These are phyloP conservation scores for Eulithis prunata DNA, from an alignment of 2,888 invertebrate genomes.

Conservation along the genomic window DNA sequence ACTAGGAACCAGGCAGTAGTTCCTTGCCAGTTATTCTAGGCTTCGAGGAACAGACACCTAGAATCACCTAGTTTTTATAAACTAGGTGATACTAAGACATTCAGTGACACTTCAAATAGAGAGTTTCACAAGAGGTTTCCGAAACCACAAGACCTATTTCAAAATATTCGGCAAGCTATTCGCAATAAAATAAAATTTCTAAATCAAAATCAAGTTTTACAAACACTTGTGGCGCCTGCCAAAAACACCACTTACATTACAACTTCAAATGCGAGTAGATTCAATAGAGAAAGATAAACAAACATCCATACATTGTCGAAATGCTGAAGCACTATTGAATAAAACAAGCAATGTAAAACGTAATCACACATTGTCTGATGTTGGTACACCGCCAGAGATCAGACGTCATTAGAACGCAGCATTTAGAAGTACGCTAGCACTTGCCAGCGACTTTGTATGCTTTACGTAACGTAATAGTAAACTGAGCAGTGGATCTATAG, in stretches of 20 bases:
- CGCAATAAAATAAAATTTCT: neutral
- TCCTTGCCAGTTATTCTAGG: no score
- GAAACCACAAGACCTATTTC: constrained; percentile 2
- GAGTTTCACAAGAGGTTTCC: neutral
- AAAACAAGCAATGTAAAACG: constrained; percentile 9
- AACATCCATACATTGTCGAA: constrained; percentile 13
- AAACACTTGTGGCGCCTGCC: neutral
- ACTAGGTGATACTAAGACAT: no score
- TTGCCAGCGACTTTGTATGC: neutral
- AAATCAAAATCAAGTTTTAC: neutral
- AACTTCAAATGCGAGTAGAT: constrained; percentile 1
- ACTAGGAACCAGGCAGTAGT: no score
- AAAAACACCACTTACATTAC: neutral
- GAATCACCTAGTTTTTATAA: no score
- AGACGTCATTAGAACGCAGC: constrained; percentile 19
- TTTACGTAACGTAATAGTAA: neutral
- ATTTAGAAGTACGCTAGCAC: neutral
- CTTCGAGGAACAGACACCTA: no score
- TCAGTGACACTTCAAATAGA: no score
- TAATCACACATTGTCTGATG: constrained; percentile 14
- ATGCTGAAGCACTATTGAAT: constrained; percentile 18
- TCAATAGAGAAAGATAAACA: constrained; percentile 16
- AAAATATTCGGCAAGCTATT: constrained; percentile 7
- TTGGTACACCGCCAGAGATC: constrained; percentile 21
- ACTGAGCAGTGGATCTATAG: no score